phyloP scores from a whole-genome alignment of 1,140 invertebrate genomes.

The Trichogramma pretiosum region DNA sequence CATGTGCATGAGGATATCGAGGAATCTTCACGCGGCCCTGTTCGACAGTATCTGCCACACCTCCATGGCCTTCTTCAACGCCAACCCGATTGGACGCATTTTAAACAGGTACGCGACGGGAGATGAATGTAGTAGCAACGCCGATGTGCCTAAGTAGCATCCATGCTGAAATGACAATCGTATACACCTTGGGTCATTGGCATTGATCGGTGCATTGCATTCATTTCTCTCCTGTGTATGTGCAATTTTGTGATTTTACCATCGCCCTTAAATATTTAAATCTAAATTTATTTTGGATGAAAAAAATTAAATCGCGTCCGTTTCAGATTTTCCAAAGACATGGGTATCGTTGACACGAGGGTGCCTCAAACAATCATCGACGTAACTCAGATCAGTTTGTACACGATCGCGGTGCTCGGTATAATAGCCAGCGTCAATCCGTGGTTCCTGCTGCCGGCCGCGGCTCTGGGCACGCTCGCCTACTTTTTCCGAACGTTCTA shows the following conservation, averaged over 20 bases:
- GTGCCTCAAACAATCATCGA: slow-evolving; percentile 67
- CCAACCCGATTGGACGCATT: slow-evolving; percentile 66
- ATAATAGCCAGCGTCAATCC: slow-evolving; percentile 67
- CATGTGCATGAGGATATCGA: slow-evolving; percentile 63
- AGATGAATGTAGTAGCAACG: no score
- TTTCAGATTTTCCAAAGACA: slow-evolving; percentile 64
- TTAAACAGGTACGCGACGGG: slow-evolving; percentile 63
- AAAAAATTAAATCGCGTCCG: background rate
- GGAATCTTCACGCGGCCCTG: slow-evolving; percentile 68
- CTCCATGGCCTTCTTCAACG: slow-evolving; percentile 76
- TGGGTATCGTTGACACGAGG: slow-evolving; percentile 75
- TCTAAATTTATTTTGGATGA: no score
- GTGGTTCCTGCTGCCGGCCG: slow-evolving; percentile 63
- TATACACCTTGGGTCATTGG: no score
- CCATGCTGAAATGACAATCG: no score
- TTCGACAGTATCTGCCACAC: slow-evolving; percentile 66
- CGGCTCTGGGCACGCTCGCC: slow-evolving; percentile 62
- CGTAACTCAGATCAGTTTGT: slow-evolving; percentile 60
- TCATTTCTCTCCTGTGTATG: no score
- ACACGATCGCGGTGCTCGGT: slow-evolving; percentile 63
- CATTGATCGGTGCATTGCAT: no score
- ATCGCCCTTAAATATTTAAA: no score
- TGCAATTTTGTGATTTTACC: no score
- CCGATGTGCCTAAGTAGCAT: no score
- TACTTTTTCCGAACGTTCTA: slow-evolving; percentile 67